A percentile compares a stretch with the other conserved stretches of the same genome.
Conservation (phyloP, 2,113 vertebrate species). For the Stigmatopora argus region DNA sequence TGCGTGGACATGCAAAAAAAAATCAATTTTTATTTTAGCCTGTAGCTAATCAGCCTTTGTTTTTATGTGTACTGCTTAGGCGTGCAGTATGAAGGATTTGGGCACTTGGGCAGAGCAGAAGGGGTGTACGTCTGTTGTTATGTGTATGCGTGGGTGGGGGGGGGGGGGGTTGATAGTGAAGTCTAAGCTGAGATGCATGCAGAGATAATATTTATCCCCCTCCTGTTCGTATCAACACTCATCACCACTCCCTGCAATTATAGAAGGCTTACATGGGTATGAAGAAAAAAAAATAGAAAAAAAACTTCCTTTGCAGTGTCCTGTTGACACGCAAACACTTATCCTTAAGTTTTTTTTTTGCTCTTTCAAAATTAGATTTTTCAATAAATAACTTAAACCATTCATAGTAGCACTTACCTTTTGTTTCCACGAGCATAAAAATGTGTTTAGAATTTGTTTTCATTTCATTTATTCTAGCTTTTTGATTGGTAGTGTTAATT, state of each 20-base stretch:
- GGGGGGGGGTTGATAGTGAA: slow-evolving; percentile 28
- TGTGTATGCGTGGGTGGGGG: slow-evolving; percentile 28
- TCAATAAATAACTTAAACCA: not conserved
- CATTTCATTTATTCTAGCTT: too few relatives aligned
- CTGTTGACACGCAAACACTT: not conserved
- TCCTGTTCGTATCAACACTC: not conserved
- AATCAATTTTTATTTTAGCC: not conserved
- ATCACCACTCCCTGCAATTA: slow-evolving; percentile 39
- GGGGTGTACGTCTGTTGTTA: slow-evolving; percentile 17
- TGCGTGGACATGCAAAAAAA: not conserved
- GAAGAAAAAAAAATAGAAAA: slow-evolving; percentile 38
- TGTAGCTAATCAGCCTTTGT: slow-evolving; percentile 51
- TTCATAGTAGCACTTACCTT: too few relatives aligned
- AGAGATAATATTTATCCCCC: slow-evolving; percentile 64
- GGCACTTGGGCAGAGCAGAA: slow-evolving; percentile 26
- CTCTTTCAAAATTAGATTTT: slow-evolving; percentile 29
- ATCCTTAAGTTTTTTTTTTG: not conserved
- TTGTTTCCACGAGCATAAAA: too few relatives aligned
- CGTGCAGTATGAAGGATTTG: slow-evolving; percentile 70
- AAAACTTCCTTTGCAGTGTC: slow-evolving; percentile 39
- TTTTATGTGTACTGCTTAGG: slow-evolving; percentile 64
- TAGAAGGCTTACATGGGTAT: slow-evolving; percentile 44
- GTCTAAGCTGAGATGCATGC: slow-evolving; percentile 52
- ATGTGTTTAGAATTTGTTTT: too few relatives aligned
- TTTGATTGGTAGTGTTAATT: too few relatives aligned